Base-by-base conservation (phyloP, 2,888 invertebrate genomes). In the Temnothorax unifasciatus region DNA sequence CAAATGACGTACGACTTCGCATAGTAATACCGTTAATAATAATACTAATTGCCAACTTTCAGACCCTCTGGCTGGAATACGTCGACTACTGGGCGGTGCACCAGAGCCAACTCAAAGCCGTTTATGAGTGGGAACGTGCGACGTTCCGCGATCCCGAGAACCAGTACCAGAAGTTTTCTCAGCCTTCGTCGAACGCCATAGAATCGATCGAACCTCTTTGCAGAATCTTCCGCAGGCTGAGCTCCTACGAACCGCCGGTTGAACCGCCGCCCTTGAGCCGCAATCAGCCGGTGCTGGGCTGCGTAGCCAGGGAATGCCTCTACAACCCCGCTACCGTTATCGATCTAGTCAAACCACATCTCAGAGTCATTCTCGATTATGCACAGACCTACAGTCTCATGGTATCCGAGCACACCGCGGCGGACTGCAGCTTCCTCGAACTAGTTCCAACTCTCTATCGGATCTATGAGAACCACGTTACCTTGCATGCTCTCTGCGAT, bases 21-120 rank as follows among this genome's bases (percentile, higher is more conserved):
- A 6, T 84, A 44, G 18, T 50, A 73, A 63, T 82, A 59, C 6
- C 13, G 66, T 25, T 76, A 29, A 57, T 47, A 25, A 44, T 66
- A 66, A 68, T 41, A 41, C 0, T 2, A 44, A 57, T 44, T 18
- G 8, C 5, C n/a, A 54, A 38, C 25, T 75, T 75, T 0, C 2
- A 77, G 96, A 94, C 93, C 81, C 96, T 96, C 50, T 97, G 97
- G 97, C 95, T 96, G 21, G 97, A 97, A 91, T 97, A 96, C 92
- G 93, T 97, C 0, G 96, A 97, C 93, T 95, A 96, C 50, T 95
- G 96, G 81, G 92, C 95, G 21, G 95, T 97, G 34, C 96, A 96
- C 83, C 95, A 95, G 83, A 95, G 95, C 44, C 96, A 96, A 93
- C 92, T 95, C 73, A 94, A 95, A 15, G 95, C 95, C 64, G 94